These are phyloP conservation scores for Drosophila suzukii DNA, from an alignment of 1,140 invertebrate genomes.

Conservation along the genomic window DNA sequence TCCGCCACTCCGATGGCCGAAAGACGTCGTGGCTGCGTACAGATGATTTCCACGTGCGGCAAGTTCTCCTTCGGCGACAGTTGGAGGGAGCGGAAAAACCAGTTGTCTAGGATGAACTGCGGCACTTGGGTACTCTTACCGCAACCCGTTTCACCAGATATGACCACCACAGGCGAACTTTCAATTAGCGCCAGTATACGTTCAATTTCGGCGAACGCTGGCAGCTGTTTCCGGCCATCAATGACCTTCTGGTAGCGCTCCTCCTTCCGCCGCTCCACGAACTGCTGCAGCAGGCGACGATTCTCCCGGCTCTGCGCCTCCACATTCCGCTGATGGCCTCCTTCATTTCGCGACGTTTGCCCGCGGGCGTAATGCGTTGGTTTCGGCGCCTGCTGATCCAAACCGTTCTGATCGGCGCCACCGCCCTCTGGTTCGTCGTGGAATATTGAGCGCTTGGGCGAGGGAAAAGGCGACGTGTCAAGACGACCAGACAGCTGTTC, in stretches of 20 bases:
- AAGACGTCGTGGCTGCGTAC: constrained; percentile 96
- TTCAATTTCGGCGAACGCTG: constrained; percentile 88
- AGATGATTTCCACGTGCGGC: constrained; percentile 88
- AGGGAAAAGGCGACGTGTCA: constrained; percentile 87
- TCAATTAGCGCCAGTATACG: constrained; percentile 88
- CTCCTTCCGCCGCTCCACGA: constrained; percentile 86
- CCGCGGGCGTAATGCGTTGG: constrained; percentile 88
- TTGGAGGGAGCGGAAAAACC: constrained; percentile 81
- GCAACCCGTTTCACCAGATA: constrained; percentile 94
- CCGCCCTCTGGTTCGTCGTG: constrained; percentile 47
- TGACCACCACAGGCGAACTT: constrained; percentile 89
- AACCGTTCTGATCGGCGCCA: constrained; percentile 7
- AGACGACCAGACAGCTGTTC: constrained; percentile 87
- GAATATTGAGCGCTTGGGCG: constrained; percentile 79
- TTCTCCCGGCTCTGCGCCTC: constrained; percentile 87
- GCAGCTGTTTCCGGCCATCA: constrained; percentile 87
- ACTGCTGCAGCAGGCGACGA: constrained; percentile 86
- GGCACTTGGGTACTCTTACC: constrained; percentile 96
- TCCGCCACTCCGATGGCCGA: constrained; percentile 96
- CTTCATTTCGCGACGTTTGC: constrained; percentile 77
- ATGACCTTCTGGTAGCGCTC: constrained; percentile 88
- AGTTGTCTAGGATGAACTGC: constrained; percentile 95
- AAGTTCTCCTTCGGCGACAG: constrained; percentile 34
- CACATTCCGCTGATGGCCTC: constrained; percentile 85
- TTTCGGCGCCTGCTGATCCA: constrained; percentile 29